Evolutionary conservation across 2,113 vertebrate species (phyloP), one percentile per base, ranked within the genome.

Genomic region (Peromyscus polionotus): DNA sequence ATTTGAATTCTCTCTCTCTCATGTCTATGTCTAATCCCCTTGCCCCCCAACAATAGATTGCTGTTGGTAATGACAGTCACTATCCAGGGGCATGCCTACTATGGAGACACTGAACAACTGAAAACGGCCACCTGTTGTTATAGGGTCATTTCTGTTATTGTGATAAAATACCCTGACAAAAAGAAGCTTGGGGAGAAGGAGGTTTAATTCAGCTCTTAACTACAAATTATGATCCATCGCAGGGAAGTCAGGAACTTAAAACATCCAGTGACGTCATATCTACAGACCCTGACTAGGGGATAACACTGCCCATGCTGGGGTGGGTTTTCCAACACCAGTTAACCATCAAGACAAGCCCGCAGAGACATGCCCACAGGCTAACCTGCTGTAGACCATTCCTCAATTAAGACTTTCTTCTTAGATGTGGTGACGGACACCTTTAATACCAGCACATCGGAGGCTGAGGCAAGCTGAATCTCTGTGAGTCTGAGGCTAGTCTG

Each of bases 231-330:
- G 45, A 26, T 79, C 45, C 75, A 75, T 24, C 4, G 2, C 1
- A 51, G 76, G 28, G 14, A 79, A 79, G 76, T 31, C 26, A 79
- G 42, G 28, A 79, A 51, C 24, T 31, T 63, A 84, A 61, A 42
- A 26, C 24, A 63, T 24, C 59, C 9, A 1, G 7, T 63, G 24
- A 42, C 0, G 1, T 83, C 80, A 84, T 14, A 63, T 16, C 59
- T 22, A 14, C 13, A 63, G 24, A 31, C n/a, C 14, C 81, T 83
- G 80, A 39, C 36, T 61, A 63, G n/a, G 24, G n/a, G 4, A 85
- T 65, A 24, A 1, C 10, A 14, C 14, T 63, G n/a, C 59, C 39
- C 59, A 42, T 1, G 0, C 1, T 31, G 24, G n/a, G 80, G 2
- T 61, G 36, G 22, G 36, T 2, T 28, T 85, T 85, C n/a, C 81